Base-by-base conservation (phyloP, 2,797 vertebrate species). In the Oreochromis grahami region DNA sequence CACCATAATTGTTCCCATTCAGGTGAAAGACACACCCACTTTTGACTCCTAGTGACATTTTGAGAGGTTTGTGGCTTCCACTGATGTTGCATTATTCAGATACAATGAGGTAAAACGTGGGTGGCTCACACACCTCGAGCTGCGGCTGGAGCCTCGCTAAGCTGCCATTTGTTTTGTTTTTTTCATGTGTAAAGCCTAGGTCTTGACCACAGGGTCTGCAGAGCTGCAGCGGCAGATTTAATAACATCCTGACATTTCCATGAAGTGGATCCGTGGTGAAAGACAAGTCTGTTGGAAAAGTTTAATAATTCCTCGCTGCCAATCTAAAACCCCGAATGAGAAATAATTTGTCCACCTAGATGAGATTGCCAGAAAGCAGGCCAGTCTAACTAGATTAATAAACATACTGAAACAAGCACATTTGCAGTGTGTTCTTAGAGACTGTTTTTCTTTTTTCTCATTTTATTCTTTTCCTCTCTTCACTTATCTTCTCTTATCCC, bases 1-100 rank as follows among this genome's bases (percentile, higher is more conserved):
- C 90, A 81, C 87, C 86, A 83, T 94, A 91, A 96, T 94, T 95
- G 94, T 91, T 94, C 77, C 85, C 86, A 90, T 95, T 95, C 94
- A 95, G 94, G 94, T 94, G 89, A 88, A 92, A 84, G 89, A 70
- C 84, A 88, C 93, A 41, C 87, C 84, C 78, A 85, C 90, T 84
- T 89, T 76, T 88, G 79, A 89, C 85, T 90, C 78, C 63, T 50
- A 6, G 60, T 90, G 89, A 91, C 87, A 89, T 89, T 87, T 81
- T 51, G 82, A 86, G 88, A 84, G 86, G 55, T 81, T 55, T 89
- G 90, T 7, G 85, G 85, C 52, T 89, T 88, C 84, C 56, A 36
- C 77, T 77, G 88, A 87, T 85, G 86, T 76, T 81, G 68, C 63
- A 81, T 91, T 91, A 79, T 90, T 93, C 84, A 86, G 78, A 93